A percentile compares a stretch with the other conserved stretches of the same genome.
Evolutionary conservation across 2,797 vertebrate genomes (phyloP).

Genomic region (Zalophus californianus): DNA sequence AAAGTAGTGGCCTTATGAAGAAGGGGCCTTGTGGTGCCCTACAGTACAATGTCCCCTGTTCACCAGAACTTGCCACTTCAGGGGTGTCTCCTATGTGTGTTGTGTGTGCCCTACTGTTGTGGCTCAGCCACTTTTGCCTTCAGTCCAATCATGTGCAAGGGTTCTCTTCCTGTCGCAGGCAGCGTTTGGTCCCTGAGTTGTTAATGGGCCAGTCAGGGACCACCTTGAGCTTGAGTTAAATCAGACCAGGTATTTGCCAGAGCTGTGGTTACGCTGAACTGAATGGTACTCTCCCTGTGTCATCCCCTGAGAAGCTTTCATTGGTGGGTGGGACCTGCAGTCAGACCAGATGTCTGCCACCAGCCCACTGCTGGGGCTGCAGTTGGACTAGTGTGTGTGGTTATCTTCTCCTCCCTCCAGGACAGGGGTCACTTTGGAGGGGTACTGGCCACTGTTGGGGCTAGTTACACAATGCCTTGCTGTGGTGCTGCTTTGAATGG

Average conservation of each 20-base stretch:
- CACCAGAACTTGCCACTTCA: neutral
- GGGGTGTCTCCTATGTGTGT: neutral
- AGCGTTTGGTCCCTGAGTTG: neutral
- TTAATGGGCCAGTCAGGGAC: neutral
- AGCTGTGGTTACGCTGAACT: neutral
- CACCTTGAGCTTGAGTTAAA: neutral
- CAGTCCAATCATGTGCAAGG: neutral
- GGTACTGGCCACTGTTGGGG: neutral
- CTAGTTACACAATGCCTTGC: neutral
- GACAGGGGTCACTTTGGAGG: neutral
- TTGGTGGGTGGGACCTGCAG: neutral
- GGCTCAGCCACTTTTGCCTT: neutral
- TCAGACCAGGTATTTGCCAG: neutral
- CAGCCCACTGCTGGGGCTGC: neutral
- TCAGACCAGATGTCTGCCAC: neutral
- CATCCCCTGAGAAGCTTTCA: neutral
- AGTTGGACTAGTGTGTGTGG: neutral
- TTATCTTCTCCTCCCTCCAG: neutral
- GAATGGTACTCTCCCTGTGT: neutral
- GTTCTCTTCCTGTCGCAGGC: neutral
- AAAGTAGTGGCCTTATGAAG: neutral
- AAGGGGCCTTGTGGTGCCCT: neutral
- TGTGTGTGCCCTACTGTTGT: neutral
- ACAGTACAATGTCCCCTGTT: neutral
- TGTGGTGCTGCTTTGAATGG: neutral